Percentiles rank a stretch among this genome's conserved stretches.
These are phyloP conservation scores for Apamea crenata DNA, from an alignment of 2,888 invertebrate species.

Conservation along the genomic window DNA sequence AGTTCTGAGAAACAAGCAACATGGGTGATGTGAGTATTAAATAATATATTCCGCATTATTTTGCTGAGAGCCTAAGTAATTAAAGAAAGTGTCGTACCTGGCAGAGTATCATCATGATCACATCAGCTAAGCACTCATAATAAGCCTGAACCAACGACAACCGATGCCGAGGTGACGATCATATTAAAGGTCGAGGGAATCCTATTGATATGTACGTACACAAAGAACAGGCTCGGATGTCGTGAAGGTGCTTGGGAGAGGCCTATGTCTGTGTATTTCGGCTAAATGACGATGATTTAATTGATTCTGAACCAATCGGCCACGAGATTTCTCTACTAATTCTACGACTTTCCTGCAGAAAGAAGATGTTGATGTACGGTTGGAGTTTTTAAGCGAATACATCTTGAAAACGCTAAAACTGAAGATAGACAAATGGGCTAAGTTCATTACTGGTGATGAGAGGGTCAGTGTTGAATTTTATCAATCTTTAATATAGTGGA, in stretches of 20 bases:
- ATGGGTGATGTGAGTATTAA: constrained; percentile 82
- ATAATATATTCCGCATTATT: not conserved
- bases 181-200: not conserved
- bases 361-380: constrained; percentile 91
- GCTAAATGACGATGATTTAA: not conserved
- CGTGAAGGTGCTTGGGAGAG: not conserved
- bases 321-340: not conserved
- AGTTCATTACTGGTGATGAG: constrained; percentile 94
- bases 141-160: not conserved
- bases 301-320: not conserved
- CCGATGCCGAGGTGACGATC: too few relatives aligned
- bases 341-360: constrained; percentile 46
- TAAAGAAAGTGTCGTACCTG: not conserved
- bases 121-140: not conserved
- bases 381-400: constrained; percentile 95
- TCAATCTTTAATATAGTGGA: too few relatives aligned
- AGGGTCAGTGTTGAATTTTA: constrained; percentile 84
- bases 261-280: not conserved
- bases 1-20: constrained; percentile 32
- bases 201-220: not conserved
- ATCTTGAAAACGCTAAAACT: constrained; percentile 93
- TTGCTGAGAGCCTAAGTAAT: not conserved
- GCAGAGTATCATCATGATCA: not conserved
- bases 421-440: constrained; percentile 96
- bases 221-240: not conserved